Conservation (phyloP, 2,888 invertebrate genomes). For the Ecliptopera silaceata region DNA sequence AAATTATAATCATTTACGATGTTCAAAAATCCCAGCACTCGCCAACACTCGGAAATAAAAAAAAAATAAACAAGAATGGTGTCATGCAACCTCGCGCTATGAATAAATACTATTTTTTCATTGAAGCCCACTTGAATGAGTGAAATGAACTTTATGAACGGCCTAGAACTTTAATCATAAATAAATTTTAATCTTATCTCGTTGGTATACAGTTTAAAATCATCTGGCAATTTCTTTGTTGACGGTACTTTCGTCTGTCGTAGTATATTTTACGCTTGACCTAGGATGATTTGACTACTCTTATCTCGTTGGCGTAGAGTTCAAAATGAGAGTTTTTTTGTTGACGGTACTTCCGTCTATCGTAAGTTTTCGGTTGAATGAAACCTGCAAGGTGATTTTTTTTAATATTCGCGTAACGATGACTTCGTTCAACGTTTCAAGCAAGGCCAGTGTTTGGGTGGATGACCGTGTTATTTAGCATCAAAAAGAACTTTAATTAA, state of each 20-base stretch:
- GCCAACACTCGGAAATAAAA: conserved; percentile 22
- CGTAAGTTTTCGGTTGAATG: conserved; percentile 7
- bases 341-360: conserved; percentile 20
- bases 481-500: no score
- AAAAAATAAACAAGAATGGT: conserved; percentile 29
- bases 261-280: not conserved
- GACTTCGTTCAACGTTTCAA: not conserved
- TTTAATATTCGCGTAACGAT: not conserved
- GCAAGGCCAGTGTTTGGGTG: not conserved
- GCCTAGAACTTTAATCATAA: conserved; percentile 9
- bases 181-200: conserved; percentile 1
- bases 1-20: conserved; percentile 14
- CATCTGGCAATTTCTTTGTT: conserved; percentile 7
- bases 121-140: conserved; percentile 35
- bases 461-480: not conserved
- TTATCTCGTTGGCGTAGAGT: conserved; percentile 14
- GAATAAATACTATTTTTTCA: conserved; percentile 34
- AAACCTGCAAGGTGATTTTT: not conserved
- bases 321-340: conserved; percentile 15
- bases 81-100: conserved; percentile 32
- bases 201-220: conserved; percentile 16
- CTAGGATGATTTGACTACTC: not conserved
- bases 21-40: conserved; percentile 11
- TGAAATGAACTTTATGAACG: conserved; percentile 30
- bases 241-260: conserved; percentile 14